phyloP scores from a whole-genome alignment of 2,888 invertebrate genomes.

The Lepidocyrtinus sp. region DNA sequence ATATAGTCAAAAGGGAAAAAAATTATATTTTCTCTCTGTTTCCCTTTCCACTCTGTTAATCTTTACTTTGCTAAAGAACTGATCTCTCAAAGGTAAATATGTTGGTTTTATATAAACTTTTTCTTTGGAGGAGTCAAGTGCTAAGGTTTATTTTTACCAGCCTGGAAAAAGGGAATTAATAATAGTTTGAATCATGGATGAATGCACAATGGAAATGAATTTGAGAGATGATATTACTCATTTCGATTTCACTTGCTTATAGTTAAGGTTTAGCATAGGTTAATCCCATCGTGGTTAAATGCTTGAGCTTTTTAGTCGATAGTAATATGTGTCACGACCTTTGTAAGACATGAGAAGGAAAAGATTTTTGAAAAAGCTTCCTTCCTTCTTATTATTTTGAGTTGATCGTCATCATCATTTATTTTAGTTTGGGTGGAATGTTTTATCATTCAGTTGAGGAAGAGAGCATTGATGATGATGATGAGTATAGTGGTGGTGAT shows the following conservation, averaged over 20 bases:
- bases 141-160: conserved; percentile 60
- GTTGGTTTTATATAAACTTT: background rate
- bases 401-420: conserved; percentile 28
- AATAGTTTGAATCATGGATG: conserved; percentile 47
- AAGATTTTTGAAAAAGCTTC: conserved; percentile 20
- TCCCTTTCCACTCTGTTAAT: conserved; percentile 17
- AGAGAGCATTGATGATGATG: conserved; percentile 13
- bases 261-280: conserved; percentile 13
- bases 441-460: conserved; percentile 20
- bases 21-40: background rate
- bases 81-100: conserved; percentile 21
- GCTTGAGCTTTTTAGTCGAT: conserved; percentile 27
- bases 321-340: conserved; percentile 67
- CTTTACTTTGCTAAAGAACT: conserved; percentile 20
- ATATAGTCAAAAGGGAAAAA: background rate
- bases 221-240: conserved; percentile 17
- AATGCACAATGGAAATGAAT: conserved; percentile 28
- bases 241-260: too few relatives aligned
- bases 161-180: conserved; percentile 66
- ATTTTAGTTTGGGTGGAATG: conserved; percentile 22
- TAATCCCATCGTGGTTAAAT: background rate
- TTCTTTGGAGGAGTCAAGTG: background rate
- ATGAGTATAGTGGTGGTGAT: background rate
- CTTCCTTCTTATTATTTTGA: background rate
- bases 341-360: conserved; percentile 43